Percentiles rank a stretch among this genome's conserved stretches.
Evolutionary conservation across 92 coral and sea anemone genomes (phyloP).

Genomic region (Heliopora coerulea): DNA sequence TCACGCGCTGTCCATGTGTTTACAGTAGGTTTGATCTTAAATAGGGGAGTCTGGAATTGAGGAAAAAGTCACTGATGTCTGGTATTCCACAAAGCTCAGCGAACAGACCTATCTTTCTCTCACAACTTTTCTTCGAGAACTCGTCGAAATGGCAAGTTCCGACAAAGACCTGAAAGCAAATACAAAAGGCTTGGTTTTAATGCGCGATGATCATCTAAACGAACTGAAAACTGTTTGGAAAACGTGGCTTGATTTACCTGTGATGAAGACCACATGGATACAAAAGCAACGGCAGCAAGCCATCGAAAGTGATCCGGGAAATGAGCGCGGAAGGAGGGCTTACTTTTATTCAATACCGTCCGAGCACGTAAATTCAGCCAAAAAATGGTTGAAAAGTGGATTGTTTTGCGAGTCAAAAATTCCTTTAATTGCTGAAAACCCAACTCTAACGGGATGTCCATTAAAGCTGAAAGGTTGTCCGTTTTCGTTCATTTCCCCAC

Average conservation of each 20-base stretch:
- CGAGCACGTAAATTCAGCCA: conserved; percentile 55
- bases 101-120: conserved; percentile 44
- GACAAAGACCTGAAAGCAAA: conserved; percentile 37
- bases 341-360: conserved; percentile 51
- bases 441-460: conserved; percentile 59
- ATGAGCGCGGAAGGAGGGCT: conserved; percentile 13
- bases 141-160: conserved; percentile 43
- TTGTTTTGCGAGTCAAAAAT: conserved; percentile 32
- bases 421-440: conserved; percentile 50
- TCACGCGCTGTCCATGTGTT: too few species aligned
- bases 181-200: conserved; percentile 54
- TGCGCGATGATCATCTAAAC: conserved; percentile 39
- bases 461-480: background rate
- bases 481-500: conserved; percentile 32
- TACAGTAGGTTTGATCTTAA: too few species aligned
- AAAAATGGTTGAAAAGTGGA: conserved; percentile 64
- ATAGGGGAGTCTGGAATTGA: conserved; percentile 37
- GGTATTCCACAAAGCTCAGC: conserved; percentile 70
- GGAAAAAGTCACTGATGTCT: conserved; percentile 64
- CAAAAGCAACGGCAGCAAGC: conserved; percentile 38
- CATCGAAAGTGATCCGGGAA: background rate
- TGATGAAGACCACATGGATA: conserved; percentile 44
- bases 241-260: conserved; percentile 57
- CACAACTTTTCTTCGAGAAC: conserved; percentile 44
- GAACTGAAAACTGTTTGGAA: conserved; percentile 56